phyloP scores from a whole-genome alignment of 2,113 vertebrate genomes.

The Oreochromis niloticus region DNA sequence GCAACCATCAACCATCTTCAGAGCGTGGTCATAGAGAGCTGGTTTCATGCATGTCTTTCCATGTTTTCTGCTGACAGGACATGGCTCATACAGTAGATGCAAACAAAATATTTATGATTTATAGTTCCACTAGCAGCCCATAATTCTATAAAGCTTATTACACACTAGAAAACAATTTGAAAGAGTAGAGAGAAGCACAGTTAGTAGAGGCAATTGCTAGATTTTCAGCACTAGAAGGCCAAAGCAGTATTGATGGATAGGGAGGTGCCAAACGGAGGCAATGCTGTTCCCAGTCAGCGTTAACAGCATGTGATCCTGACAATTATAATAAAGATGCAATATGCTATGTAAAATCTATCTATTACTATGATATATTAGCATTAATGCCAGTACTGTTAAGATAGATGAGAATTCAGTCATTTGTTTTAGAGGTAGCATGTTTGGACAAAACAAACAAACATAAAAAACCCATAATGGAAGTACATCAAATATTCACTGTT shows the following conservation, averaged over 20 bases:
- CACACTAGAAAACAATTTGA: background rate
- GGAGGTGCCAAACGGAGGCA: background rate
- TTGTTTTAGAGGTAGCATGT: background rate
- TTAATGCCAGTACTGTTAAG: background rate
- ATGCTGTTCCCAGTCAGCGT: background rate
- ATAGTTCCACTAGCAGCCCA: background rate
- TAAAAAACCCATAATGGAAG: background rate
- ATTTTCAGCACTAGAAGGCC: background rate
- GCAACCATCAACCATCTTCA: background rate
- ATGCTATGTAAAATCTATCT: background rate
- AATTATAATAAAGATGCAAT: background rate
- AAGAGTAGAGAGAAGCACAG: background rate
- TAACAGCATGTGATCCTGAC: background rate
- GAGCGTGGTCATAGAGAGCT: background rate
- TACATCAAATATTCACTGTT: background rate
- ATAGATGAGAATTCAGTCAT: background rate
- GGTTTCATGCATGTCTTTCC: slow-evolving; percentile 21
- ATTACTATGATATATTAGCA: background rate
- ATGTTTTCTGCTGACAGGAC: background rate
- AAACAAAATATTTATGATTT: background rate
- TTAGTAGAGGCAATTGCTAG: background rate
- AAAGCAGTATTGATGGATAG: background rate
- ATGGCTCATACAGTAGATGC: background rate
- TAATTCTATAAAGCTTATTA: background rate
- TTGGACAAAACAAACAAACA: background rate